Conservation (phyloP, 2,797 vertebrate species). For the Enteromius paludinosus region DNA sequence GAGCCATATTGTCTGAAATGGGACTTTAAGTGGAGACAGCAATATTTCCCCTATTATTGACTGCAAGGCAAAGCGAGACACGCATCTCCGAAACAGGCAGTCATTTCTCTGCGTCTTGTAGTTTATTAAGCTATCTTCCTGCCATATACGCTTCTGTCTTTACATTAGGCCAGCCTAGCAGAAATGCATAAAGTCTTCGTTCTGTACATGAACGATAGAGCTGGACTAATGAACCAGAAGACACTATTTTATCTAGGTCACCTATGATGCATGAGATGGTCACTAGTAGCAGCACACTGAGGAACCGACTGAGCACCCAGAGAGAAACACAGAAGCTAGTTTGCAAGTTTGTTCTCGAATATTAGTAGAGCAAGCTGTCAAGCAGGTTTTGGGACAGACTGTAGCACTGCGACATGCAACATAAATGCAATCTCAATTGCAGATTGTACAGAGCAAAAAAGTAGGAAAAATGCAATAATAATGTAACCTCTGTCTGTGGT, state of each 20-base stretch:
- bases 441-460: background rate
- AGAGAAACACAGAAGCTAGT: slow-evolving; percentile 18
- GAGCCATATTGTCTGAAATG: slow-evolving; percentile 39
- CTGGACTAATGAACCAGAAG: slow-evolving; percentile 56
- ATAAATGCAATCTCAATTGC: slow-evolving; percentile 33
- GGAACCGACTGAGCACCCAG: slow-evolving; percentile 16
- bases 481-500: slow-evolving; percentile 43
- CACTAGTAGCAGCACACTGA: slow-evolving; percentile 30
- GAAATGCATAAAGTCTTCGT: slow-evolving; percentile 25
- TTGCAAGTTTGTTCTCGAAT: slow-evolving; percentile 11
- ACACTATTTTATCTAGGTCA: slow-evolving; percentile 58
- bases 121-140: slow-evolving; percentile 36
- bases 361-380: background rate
- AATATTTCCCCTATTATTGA: slow-evolving; percentile 49
- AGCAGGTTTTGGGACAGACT: slow-evolving; percentile 22
- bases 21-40: slow-evolving; percentile 28
- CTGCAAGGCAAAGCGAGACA: slow-evolving; percentile 39
- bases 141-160: background rate
- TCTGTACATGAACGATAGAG: slow-evolving; percentile 43
- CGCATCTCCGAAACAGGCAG: slow-evolving; percentile 6
- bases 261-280: slow-evolving; percentile 46
- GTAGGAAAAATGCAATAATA: slow-evolving; percentile 38
- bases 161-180: slow-evolving; percentile 33
- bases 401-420: slow-evolving; percentile 23
- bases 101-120: slow-evolving; percentile 25